Evolutionary conservation across 1,140 invertebrate species (phyloP), one percentile per base, ranked within the genome.

Genomic region (Zaprionus tsacasi): DNA sequence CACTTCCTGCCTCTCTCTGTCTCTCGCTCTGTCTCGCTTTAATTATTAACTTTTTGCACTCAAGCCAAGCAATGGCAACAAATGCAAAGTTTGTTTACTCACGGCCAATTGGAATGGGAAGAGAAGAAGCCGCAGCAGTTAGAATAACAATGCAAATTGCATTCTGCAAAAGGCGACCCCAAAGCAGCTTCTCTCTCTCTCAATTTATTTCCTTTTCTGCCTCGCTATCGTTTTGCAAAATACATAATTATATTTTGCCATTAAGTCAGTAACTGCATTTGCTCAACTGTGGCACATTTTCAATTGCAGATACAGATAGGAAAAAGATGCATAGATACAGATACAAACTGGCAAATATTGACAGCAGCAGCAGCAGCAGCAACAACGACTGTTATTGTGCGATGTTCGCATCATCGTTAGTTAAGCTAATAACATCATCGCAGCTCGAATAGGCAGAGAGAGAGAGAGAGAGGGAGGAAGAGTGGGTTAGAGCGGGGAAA

Each of bases 361-460:
- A 48, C 58, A 15, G 27, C 30, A 21, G 25, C 38, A 58, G 57
- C 65, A 67, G 58, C 30, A 15, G 27, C 30, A 33, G 25, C 55
- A 68, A 68, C 65, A 68, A 68, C 17, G 40, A 48, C 12, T 68
- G 54, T 67, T 67, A 54, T 66, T 33, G 63, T 65, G 40, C 30
- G 63, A 13, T 55, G 63, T 15, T 58, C 65, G 57, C 65, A 67
- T 67, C 54, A 67, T 67, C 65, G 64, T 58, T 58, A 67, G 27
- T 33, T 50, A 25, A 50, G 45, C 11, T 7, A 3, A 50, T 50
- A 17, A 50, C 45, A 50, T 50, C 45, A 50, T 50, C 45, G n/a
- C 40, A 15, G n/a, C 7, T 45, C 15, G 40, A 45, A 45, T 45
- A 45, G 7, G n/a, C 2, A 15, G 6, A 0, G 6, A 43, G 38